Percentiles rank a stretch among this genome's conserved stretches.
Conservation (phyloP, 2,113 vertebrate species). For the Phyllostomus discolor region DNA sequence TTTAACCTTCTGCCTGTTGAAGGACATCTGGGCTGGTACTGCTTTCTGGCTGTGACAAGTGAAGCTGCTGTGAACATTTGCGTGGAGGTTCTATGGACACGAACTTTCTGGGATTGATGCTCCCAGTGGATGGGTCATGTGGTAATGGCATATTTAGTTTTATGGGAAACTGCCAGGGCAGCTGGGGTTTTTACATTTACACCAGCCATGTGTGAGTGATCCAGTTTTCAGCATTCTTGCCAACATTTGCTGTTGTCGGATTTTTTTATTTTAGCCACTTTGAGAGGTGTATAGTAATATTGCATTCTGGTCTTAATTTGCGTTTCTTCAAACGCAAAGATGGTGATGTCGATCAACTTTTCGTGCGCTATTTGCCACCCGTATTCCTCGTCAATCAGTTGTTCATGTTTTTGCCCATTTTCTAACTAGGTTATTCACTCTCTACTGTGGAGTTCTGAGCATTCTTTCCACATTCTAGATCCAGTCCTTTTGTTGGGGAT, state of each 20-base stretch:
- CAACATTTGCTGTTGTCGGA: background rate
- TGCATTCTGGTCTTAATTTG: background rate
- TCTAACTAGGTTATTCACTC: conserved; percentile 2
- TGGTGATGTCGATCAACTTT: background rate
- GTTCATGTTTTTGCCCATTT: conserved; percentile 6
- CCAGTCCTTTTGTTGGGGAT: background rate
- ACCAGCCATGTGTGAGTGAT: background rate
- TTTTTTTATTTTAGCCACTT: background rate
- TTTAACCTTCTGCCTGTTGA: background rate
- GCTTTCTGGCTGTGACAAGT: background rate
- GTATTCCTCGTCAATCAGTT: background rate
- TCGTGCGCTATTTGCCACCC: background rate
- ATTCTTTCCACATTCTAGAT: background rate
- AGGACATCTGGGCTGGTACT: background rate
- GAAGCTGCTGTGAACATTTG: background rate
- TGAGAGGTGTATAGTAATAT: background rate
- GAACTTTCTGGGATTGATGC: conserved; percentile 16
- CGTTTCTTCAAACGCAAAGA: background rate
- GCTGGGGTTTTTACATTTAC: background rate
- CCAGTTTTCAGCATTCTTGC: background rate
- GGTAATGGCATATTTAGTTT: conserved; percentile 16
- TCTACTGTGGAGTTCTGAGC: background rate
- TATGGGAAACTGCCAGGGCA: background rate
- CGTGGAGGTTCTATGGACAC: background rate
- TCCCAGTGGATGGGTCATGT: background rate